Base-by-base conservation (phyloP, 1,140 invertebrate genomes). In the Drosophila arawakana region DNA sequence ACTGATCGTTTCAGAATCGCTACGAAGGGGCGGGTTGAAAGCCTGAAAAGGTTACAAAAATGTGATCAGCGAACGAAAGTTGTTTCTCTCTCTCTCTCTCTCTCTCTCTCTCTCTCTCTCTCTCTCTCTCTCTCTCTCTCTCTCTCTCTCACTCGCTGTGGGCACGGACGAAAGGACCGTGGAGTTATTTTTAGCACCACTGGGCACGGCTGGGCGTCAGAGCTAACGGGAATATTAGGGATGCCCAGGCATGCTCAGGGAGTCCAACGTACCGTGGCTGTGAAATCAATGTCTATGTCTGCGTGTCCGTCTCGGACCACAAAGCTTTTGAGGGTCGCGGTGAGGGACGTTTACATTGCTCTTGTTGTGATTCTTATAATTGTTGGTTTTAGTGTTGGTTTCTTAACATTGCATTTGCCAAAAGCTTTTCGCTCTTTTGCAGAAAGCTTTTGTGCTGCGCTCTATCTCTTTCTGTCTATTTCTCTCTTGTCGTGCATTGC, bases 281-380 rank as follows among this genome's bases (percentile, higher is more conserved):
- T 30, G 57, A 85, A 86, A 86, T 85, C 82, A 85, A 85, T 85
- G 82, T 79, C 83, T 85, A 43, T 77, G 75, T 78, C 75, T 74
- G 72, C 66, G 58, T 47, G 37, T 35, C 25, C 13, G 44, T 59
- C 35, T 44, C 25, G 71, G 60, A 71, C 71, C 63, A 58, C 46
- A 66, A 65, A 85, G 81, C 81, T 85, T 86, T 81, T 85, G 81
- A 85, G 81, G 81, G 82, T 85, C 82, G 82, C 65, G 82, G 82
- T 85, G 82, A 85, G 82, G 82, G 82, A 85, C 82, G 66, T 49
- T 25, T 74, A 57, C 6, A 21, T 46, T 50, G 35, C 7, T 37
- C 7, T 43, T 65, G 49, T 30, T 39, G 18, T 21, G 18, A 7
- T 46, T 46, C 3, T 15, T 67, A 43, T 39, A 21, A 30, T 35